Evolutionary conservation across 2,797 vertebrate species (phyloP), one percentile per base, ranked within the genome.

Genomic region (Sebastes minor): DNA sequence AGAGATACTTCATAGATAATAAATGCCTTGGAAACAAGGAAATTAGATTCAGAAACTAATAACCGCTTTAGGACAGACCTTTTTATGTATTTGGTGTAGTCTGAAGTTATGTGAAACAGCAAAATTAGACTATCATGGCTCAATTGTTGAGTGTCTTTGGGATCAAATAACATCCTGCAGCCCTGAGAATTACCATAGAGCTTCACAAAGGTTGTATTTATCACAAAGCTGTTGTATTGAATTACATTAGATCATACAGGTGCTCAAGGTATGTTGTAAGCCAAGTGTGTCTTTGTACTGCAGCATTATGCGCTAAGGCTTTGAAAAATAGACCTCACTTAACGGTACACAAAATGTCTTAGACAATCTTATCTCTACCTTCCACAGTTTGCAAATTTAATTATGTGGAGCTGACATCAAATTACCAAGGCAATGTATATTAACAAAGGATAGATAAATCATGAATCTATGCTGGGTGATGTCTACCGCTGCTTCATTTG

Each of bases 321-420:
- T 49, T 61, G 23, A n/a, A 12, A 62, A 57, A 56, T 22, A 32
- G 23, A 68, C 18, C 22, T 57, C 6, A 20, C 46, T 66, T 46
- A 38, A 59, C n/a, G 11, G 4, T 73, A 46, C 64, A 71, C 57
- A 73, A 18, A 42, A 59, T 52, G 42, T 25, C 6, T 23, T 16
- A 23, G 27, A 80, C 55, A 74, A 42, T 84, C 46, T 55, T 78
- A 76, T 83, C 74, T 66, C n/a, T 12, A 42, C 53, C n/a, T 68
- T 78, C 56, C 16, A 49, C 53, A 63, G 28, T 57, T 78, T 6
- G 1, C 49, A 20, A 64, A 73, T 78, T 61, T 67, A 79, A 72
- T 71, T 59, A 74, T 30, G 11, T 66, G 32, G 6, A 18, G 25
- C 52, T 52, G 73, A 75, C 59, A 71, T 75, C 4, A 38, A 74